Evolutionary conservation across 2,113 vertebrate genomes (phyloP).

Genomic region (Saccopteryx leptura): DNA sequence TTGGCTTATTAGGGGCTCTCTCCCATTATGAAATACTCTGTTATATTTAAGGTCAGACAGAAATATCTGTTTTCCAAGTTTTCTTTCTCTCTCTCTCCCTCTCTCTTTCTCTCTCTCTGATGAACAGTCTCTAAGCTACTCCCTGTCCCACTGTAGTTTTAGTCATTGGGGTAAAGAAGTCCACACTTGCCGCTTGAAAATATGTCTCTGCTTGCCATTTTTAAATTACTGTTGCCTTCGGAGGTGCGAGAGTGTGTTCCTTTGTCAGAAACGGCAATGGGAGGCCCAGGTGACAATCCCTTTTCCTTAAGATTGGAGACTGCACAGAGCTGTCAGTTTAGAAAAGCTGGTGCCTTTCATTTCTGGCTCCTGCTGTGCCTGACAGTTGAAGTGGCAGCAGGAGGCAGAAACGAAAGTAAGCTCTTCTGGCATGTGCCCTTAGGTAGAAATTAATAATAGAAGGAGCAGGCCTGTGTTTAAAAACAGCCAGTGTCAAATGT

Average conservation of each 20-base stretch:
- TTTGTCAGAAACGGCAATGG: conserved; percentile 88
- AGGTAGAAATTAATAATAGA: conserved; percentile 91
- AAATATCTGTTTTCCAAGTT: conserved; percentile 53
- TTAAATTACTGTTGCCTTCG: conserved; percentile 63
- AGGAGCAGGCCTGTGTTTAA: conserved; percentile 85
- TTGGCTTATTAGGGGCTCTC: conserved; percentile 25
- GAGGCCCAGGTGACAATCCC: conserved; percentile 89
- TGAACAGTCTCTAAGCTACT: conserved; percentile 77
- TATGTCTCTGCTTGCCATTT: conserved; percentile 82
- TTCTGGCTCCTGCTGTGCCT: conserved; percentile 89
- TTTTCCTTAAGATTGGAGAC: conserved; percentile 87
- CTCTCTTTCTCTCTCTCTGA: no score
- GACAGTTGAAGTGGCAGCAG: conserved; percentile 91
- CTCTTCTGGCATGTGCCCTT: conserved; percentile 89
- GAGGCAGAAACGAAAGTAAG: conserved; percentile 88
- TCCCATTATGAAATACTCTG: conserved; percentile 62
- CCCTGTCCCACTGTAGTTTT: conserved; percentile 72
- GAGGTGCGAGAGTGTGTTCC: conserved; percentile 87
- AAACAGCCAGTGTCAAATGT: conserved; percentile 83
- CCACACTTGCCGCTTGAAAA: conserved; percentile 81
- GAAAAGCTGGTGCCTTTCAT: conserved; percentile 89
- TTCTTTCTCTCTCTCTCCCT: not conserved
- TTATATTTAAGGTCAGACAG: conserved; percentile 62
- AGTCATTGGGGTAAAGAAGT: conserved; percentile 72
- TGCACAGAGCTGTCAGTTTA: conserved; percentile 91